Evolutionary conservation across 1,140 invertebrate genomes (phyloP).

Genomic region (Nasonia giraulti): DNA sequence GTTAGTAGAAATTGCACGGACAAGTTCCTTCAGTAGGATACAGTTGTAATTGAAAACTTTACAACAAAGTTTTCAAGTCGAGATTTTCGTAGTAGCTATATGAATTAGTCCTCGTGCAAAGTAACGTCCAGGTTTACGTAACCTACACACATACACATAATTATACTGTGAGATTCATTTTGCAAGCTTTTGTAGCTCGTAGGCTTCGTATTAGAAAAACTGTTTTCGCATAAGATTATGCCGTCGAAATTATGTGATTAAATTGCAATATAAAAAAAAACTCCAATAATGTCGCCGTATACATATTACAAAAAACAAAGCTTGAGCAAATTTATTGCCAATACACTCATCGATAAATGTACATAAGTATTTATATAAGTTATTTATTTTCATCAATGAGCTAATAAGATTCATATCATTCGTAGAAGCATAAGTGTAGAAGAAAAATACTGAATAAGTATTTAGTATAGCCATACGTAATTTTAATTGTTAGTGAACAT

Average conservation of each 20-base stretch:
- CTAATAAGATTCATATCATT: constrained; percentile 37
- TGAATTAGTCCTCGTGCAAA: constrained; percentile 8
- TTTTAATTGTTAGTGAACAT: constrained; percentile 23
- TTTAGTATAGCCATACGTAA: neutral
- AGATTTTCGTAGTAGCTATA: constrained; percentile 43
- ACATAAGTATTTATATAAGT: constrained; percentile 20
- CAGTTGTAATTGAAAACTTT: constrained; percentile 50
- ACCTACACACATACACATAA: neutral
- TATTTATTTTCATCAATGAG: constrained; percentile 38
- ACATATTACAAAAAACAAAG: constrained; percentile 1
- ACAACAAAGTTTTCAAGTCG: constrained; percentile 41
- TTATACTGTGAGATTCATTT: constrained; percentile 14
- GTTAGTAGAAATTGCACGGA: constrained; percentile 54
- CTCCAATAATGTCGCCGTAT: neutral
- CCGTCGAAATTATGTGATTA: constrained; percentile 12
- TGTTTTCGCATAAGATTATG: neutral
- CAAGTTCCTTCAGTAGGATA: constrained; percentile 53
- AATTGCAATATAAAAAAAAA: constrained; percentile 29
- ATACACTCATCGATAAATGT: constrained; percentile 15
- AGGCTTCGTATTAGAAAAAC: neutral
- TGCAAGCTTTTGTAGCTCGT: neutral
- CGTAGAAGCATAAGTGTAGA: constrained; percentile 15
- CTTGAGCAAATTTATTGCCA: constrained; percentile 15
- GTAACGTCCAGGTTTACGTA: constrained; percentile 17
- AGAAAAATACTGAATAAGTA: constrained; percentile 19